Percentiles rank a stretch among this genome's conserved stretches.
These are phyloP conservation scores for Hoplostethus atlanticus DNA, from an alignment of 2,797 vertebrate species.

Conservation along the genomic window DNA sequence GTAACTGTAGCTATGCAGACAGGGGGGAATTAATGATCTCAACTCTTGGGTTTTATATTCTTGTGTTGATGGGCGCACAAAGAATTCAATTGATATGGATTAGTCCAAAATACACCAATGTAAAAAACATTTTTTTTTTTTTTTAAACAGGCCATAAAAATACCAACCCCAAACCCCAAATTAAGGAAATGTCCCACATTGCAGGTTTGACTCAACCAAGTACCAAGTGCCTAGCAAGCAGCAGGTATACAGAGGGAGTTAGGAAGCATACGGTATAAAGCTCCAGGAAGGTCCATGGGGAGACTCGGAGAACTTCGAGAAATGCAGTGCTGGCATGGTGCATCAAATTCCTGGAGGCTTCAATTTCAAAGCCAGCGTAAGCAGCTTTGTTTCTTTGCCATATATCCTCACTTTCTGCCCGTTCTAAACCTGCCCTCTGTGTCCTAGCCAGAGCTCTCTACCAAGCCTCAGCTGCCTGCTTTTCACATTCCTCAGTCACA, in stretches of 20 bases:
- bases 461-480: conserved; percentile 56
- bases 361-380: conserved; percentile 47
- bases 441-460: conserved; percentile 53
- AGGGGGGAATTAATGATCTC: conserved; percentile 26
- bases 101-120: conserved; percentile 28
- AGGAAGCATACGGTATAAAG: conserved; percentile 21
- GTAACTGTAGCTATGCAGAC: conserved; percentile 20
- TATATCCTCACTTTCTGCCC: conserved; percentile 51
- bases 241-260: conserved; percentile 1
- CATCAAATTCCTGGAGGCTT: conserved; percentile 53
- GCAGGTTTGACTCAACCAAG: conserved; percentile 31
- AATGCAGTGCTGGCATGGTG: conserved; percentile 25
- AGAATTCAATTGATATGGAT: conserved; percentile 26
- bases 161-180: conserved; percentile 18
- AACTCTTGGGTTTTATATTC: conserved; percentile 18
- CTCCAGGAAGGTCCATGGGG: conserved; percentile 35
- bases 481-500: conserved; percentile 61
- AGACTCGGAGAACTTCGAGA: conserved; percentile 34
- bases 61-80: conserved; percentile 22
- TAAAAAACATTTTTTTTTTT: conserved; percentile 59
- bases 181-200: conserved; percentile 41
- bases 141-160: conserved; percentile 46
- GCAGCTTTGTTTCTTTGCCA: conserved; percentile 67
- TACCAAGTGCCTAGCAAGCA: conserved; percentile 3
- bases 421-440: conserved; percentile 57